phyloP scores from a whole-genome alignment of 1,140 invertebrate species.

The Drosophila chauvacae region DNA sequence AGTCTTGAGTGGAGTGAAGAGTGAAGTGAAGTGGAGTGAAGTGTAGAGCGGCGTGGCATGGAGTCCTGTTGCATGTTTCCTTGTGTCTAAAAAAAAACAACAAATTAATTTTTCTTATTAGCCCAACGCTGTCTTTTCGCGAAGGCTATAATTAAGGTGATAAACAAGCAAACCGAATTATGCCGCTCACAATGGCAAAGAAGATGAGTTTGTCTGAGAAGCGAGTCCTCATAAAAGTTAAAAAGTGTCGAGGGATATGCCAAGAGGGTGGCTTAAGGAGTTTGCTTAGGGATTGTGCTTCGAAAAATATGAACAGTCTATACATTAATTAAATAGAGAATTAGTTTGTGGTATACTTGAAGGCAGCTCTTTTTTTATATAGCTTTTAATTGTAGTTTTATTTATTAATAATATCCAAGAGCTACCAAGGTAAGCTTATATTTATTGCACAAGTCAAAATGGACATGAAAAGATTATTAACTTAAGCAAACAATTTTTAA shows the following conservation, averaged over 20 bases:
- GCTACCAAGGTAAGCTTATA: no score
- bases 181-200: constrained; percentile 9
- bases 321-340: not conserved
- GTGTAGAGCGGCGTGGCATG: constrained; percentile 8
- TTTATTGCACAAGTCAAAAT: no score
- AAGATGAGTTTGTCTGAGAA: not conserved
- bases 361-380: no score
- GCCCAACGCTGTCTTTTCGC: constrained; percentile 21
- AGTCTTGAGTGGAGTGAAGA: not conserved
- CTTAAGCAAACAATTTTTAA: no score
- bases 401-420: no score
- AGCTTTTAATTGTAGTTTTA: no score
- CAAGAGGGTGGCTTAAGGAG: not conserved
- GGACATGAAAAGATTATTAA: no score
- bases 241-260: not conserved
- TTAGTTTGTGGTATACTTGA: no score
- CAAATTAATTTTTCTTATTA: constrained; percentile 59
- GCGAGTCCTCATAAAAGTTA: constrained; percentile 30
- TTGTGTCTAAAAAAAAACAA: constrained; percentile 6
- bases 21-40: not conserved
- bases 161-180: constrained; percentile 59
- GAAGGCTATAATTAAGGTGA: constrained; percentile 56
- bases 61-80: constrained; percentile 34
- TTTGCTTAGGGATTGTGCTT: not conserved
- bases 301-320: not conserved